phyloP scores from a whole-genome alignment of 1,140 invertebrate genomes.

The Leptinotarsa texana region DNA sequence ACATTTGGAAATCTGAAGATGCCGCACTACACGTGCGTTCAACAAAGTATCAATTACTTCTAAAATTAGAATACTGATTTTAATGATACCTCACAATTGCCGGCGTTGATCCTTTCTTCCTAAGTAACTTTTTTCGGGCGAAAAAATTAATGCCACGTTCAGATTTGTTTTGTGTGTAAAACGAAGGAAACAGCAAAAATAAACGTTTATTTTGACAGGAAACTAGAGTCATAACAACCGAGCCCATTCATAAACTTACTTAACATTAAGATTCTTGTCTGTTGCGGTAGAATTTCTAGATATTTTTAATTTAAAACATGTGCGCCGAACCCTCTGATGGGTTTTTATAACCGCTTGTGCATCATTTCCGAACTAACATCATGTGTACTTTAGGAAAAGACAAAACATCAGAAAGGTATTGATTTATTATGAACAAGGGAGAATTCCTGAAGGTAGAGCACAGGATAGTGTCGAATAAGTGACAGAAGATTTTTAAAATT shows the following conservation, averaged over 20 bases:
- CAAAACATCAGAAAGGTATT: no score
- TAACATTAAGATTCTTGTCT: conserved; percentile 28
- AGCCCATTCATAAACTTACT: conserved; percentile 31
- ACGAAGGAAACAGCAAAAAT: conserved; percentile 27
- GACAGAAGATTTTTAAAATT: no score
- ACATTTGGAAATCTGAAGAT: background rate
- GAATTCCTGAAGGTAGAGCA: no score
- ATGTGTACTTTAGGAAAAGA: no score
- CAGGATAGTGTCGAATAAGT: no score
- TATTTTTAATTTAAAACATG: conserved; percentile 34
- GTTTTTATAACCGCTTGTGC: conserved; percentile 1
- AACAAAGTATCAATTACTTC: background rate
- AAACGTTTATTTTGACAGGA: conserved; percentile 30
- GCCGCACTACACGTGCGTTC: background rate
- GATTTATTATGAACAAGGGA: no score
- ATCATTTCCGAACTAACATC: no score
- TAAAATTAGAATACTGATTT: background rate
- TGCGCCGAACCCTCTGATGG: conserved; percentile 27
- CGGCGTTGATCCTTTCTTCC: background rate
- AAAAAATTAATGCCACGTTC: conserved; percentile 15
- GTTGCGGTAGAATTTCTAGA: conserved; percentile 22
- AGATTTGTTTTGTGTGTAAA: conserved; percentile 21
- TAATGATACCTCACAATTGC: background rate
- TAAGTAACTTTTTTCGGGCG: background rate
- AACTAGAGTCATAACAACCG: conserved; percentile 34